Percentiles rank a stretch among this genome's conserved stretches.
phyloP scores from a whole-genome alignment of 2,113 vertebrate species.

The Myrmecobius fasciatus region DNA sequence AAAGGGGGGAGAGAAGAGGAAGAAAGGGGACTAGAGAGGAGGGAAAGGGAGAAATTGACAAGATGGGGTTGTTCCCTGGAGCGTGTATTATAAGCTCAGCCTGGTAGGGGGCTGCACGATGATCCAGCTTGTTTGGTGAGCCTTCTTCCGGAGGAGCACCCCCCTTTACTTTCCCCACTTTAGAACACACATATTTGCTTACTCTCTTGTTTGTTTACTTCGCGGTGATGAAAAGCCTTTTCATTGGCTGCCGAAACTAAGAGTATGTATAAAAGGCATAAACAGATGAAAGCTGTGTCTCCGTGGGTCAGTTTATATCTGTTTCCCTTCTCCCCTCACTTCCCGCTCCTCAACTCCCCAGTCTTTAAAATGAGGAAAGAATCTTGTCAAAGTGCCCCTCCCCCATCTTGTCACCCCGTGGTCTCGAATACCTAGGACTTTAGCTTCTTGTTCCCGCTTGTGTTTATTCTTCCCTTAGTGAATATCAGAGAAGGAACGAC shows the following conservation, averaged over 20 bases:
- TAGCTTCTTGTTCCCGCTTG: not conserved
- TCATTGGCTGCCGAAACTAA: not conserved
- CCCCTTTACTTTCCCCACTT: too few species aligned
- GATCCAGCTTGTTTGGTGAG: too few species aligned
- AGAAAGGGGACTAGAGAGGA: not conserved
- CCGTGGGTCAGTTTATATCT: too few species aligned
- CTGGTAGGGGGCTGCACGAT: not conserved
- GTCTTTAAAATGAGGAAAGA: too few species aligned
- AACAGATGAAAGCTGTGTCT: not conserved
- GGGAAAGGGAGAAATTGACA: not conserved
- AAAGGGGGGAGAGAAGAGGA: not conserved
- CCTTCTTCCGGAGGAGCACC: too few species aligned
- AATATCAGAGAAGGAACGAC: not conserved
- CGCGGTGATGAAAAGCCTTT: not conserved
- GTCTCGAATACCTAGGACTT: not conserved
- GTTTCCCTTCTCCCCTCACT: too few species aligned
- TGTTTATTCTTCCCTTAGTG: not conserved
- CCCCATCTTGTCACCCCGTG: too few species aligned
- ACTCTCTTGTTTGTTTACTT: not conserved
- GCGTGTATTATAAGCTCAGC: not conserved
- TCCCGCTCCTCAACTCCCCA: too few species aligned
- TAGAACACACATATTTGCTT: too few species aligned
- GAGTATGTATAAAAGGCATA: not conserved
- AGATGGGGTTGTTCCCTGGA: not conserved
- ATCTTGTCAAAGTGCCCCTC: too few species aligned